Evolutionary conservation across 2,113 vertebrate species (phyloP), one percentile per base, ranked within the genome.

Genomic region (Elgaria multicarinata): DNA sequence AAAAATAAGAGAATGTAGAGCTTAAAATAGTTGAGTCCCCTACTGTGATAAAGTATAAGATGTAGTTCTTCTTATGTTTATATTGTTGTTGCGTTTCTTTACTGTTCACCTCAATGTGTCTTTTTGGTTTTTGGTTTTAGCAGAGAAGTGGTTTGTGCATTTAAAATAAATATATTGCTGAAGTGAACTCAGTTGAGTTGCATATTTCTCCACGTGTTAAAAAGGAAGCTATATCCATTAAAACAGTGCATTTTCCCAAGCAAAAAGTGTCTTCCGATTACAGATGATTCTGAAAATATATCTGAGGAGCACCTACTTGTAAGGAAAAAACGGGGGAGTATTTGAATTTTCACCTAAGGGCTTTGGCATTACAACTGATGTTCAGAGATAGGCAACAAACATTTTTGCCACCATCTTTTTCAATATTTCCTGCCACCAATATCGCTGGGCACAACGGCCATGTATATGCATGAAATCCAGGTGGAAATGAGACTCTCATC

Each of bases 1-100:
- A 95, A 95, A 95, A 96, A 95, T 95, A 96, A 87, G 28, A 33
- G 44, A 42, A 55, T 71, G 12, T 36, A 36, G 31, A 75, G 31
- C 71, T 89, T 36, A 83, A 89, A 89, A 83, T 89, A 89, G 36
- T 31, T 62, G 18, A 55, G 4, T 55, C 26, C 39, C 28, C 50
- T n/a, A 33, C n/a, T 18, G 33, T 46, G 55, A 50, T 53, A 74
- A 46, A 83, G 26, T 92, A 83, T 93, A 95, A 31, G 50, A 83
- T 75, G 39, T 53, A 44, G n/a, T 58, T 26, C 5, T 75, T 58
- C n/a, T n/a, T n/a, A n/a, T n/a, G n/a, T n/a, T n/a, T n/a, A n/a
- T n/a, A n/a, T n/a, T n/a, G n/a, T n/a, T n/a, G n/a, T n/a, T n/a
- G n/a, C n/a, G n/a, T n/a, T n/a, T n/a, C n/a, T 74, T 85, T 24